Evolutionary conservation across 2,113 vertebrate species (phyloP).

Genomic region (Taxidea taxus): DNA sequence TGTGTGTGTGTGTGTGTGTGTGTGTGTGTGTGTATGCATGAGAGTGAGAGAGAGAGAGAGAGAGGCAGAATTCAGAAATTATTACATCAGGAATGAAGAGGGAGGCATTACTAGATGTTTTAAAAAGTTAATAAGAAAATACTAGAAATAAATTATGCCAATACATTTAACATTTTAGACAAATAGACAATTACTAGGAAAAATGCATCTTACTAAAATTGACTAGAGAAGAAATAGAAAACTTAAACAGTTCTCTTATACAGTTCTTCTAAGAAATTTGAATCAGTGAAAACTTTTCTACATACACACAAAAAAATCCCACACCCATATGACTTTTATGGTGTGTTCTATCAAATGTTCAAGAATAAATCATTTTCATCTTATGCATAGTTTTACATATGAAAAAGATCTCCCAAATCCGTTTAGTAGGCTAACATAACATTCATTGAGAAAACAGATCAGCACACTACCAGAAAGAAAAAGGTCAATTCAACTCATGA

Average conservation of each 20-base stretch:
- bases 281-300: neutral
- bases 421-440: neutral
- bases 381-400: neutral
- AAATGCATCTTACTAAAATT: neutral
- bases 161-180: neutral
- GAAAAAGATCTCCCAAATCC: neutral
- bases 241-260: neutral
- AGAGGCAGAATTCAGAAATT: neutral
- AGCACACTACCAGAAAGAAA: neutral
- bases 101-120: neutral
- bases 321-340: neutral
- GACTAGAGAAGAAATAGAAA: conserved; percentile 23
- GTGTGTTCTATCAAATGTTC: neutral
- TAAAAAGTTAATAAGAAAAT: neutral
- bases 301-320: neutral
- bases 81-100: neutral
- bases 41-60: neutral
- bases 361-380: neutral
- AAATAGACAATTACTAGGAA: neutral
- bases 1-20: neutral
- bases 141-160: neutral
- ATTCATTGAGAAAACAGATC: neutral
- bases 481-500: neutral
- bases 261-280: neutral
- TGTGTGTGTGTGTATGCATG: too few species aligned